Conservation (phyloP, 2,797 vertebrate species). For the Centroberyx gerrardi region DNA sequence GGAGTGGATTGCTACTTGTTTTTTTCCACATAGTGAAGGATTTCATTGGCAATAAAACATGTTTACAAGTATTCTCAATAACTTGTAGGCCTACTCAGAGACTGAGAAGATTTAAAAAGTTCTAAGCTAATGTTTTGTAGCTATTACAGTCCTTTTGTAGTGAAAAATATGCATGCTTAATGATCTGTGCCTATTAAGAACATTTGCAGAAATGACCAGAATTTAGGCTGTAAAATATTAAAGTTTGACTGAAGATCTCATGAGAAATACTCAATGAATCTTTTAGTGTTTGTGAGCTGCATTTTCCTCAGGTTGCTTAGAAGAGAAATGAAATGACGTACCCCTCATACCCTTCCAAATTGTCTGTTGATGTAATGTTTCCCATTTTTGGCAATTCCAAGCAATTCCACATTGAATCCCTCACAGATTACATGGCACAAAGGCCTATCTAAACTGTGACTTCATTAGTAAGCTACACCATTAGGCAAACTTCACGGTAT, state of each 20-base stretch:
- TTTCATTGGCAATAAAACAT: conserved; percentile 56
- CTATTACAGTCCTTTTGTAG: conserved; percentile 26
- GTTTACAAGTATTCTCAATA: conserved; percentile 44
- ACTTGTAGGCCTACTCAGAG: conserved; percentile 6
- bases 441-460: conserved; percentile 15
- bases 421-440: background rate
- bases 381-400: conserved; percentile 52
- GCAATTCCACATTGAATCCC: conserved; percentile 23
- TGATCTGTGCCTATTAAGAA: conserved; percentile 45
- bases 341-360: conserved; percentile 11
- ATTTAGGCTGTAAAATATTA: conserved; percentile 66
- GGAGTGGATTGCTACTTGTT: conserved; percentile 54
- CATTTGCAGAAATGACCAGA: conserved; percentile 8
- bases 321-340: conserved; percentile 38
- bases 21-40: conserved; percentile 51
- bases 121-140: conserved; percentile 27
- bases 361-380: conserved; percentile 56
- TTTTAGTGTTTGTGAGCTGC: conserved; percentile 55
- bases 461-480: conserved; percentile 8
- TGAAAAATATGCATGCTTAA: conserved; percentile 43
- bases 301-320: conserved; percentile 23
- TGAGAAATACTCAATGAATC: conserved; percentile 59
- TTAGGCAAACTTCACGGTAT: background rate
- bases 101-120: conserved; percentile 44
- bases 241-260: conserved; percentile 48